A percentile compares a stretch with the other conserved stretches of the same genome.
Conservation (phyloP, 2,797 vertebrate genomes). For the Malurus splendens region DNA sequence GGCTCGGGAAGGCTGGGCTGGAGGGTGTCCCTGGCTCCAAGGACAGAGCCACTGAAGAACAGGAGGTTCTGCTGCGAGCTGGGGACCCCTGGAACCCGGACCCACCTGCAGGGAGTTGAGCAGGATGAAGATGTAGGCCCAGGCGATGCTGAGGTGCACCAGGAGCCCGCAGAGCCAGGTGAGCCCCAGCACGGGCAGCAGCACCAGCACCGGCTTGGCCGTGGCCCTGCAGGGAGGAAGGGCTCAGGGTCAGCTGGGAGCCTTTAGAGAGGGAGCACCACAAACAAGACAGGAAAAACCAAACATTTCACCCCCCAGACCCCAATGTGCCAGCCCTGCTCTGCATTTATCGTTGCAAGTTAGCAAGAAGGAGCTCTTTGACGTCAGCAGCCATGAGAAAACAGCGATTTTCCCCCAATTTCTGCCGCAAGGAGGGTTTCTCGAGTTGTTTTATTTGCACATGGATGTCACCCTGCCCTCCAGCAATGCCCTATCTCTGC, state of each 20-base stretch:
- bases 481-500: conserved; percentile 29
- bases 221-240: conserved; percentile 74
- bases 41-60: background rate
- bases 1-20: background rate
- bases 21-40: background rate
- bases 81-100: fast-evolving
- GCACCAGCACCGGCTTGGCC: conserved; percentile 83
- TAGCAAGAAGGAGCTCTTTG: conserved; percentile 10
- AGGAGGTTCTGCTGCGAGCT: background rate
- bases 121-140: conserved; percentile 82
- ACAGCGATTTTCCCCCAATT: background rate
- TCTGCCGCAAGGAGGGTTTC: background rate
- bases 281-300: background rate
- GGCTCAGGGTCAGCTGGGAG: background rate
- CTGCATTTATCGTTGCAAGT: background rate
- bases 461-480: conserved; percentile 60
- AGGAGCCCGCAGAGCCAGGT: conserved; percentile 90
- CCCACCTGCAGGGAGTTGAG: conserved; percentile 91
- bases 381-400: conserved; percentile 29
- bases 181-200: conserved; percentile 87
- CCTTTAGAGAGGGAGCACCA: background rate
- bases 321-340: background rate
- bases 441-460: conserved; percentile 23
- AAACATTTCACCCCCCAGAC: background rate
- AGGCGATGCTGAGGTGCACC: conserved; percentile 81